Conservation (phyloP, 2,888 invertebrate species). For the Nineta flava region DNA sequence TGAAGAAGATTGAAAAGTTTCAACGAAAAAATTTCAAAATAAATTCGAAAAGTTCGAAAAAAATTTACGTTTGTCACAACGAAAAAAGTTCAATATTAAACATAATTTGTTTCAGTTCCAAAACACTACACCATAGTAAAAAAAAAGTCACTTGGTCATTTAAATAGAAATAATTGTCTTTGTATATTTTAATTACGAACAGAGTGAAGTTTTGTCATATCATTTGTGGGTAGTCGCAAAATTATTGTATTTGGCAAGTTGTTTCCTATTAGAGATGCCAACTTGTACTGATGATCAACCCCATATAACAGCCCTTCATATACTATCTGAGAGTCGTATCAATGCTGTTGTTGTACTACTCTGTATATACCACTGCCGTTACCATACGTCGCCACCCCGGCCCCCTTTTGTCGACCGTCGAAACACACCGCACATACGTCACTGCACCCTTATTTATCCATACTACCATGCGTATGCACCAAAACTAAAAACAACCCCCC, state of each 20-base stretch:
- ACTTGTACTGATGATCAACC: constrained; percentile 3
- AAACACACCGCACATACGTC: background rate
- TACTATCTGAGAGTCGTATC: background rate
- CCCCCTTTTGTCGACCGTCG: background rate
- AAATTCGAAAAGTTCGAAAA: too few relatives aligned
- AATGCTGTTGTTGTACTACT: too few relatives aligned
- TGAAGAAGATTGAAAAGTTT: too few relatives aligned
- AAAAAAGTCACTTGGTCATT: too few relatives aligned
- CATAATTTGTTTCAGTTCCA: background rate
- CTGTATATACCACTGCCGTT: too few relatives aligned
- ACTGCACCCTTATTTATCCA: too few relatives aligned
- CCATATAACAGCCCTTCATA: background rate
- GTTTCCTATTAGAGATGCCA: background rate
- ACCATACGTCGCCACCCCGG: background rate
- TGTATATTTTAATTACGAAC: too few relatives aligned
- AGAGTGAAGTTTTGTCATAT: too few relatives aligned
- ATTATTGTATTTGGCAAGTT: background rate
- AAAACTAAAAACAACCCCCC: background rate
- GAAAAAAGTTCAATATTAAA: background rate
- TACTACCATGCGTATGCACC: background rate
- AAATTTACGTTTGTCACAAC: too few relatives aligned
- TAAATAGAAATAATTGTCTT: too few relatives aligned
- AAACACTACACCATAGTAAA: background rate
- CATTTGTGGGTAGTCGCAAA: too few relatives aligned
- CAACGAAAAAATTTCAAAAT: too few relatives aligned